Evolutionary conservation across 2,113 vertebrate species (phyloP), one percentile per base, ranked within the genome.

Genomic region (Siphamia tubifer): DNA sequence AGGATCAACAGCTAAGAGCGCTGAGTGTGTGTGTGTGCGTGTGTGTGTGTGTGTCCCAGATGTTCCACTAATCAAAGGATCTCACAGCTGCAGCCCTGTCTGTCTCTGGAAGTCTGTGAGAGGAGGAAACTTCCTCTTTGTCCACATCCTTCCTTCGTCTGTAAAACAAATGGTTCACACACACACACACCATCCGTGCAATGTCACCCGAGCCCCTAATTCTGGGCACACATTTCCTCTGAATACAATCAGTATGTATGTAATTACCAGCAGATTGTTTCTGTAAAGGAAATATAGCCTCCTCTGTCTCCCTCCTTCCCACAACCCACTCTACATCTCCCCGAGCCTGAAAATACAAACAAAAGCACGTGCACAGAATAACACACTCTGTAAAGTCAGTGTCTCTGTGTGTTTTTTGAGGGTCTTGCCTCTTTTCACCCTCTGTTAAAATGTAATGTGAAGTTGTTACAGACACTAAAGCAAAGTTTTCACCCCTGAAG

Each of bases 131-230:
- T 83, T 84, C 84, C 87, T 74, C 79, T 80, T 67, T 47, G 35
- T 90, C 85, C 83, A 88, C 91, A 92, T 91, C 92, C 90, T 90
- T 86, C 88, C 84, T 82, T 54, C 73, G 31, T 81, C 82, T 87
- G 75, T 76, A 79, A 83, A 80, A 87, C 83, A 87, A 86, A 88
- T 42, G 79, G 69, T 67, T 74, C 19, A 6, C 73, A 61, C 44
- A 78, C 60, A 23, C 40, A 68, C 49, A 74, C 69, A 44, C 76
- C 56, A 58, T 70, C 62, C 24, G 4, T 27, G 43, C 73, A 60
- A 71, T 47, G 51, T 81, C 80, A 76, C 71, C 56, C 67, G 35
- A 61, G 73, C 70, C 71, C 82, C 83, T 61, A 65, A 88, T 89
- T 83, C 84, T 68, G 76, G 75, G 78, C 74, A 79, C 74, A 69